A percentile compares a stretch with the other conserved stretches of the same genome.
Evolutionary conservation across 1,140 invertebrate genomes (phyloP).

Genomic region (Solenopsis invicta): DNA sequence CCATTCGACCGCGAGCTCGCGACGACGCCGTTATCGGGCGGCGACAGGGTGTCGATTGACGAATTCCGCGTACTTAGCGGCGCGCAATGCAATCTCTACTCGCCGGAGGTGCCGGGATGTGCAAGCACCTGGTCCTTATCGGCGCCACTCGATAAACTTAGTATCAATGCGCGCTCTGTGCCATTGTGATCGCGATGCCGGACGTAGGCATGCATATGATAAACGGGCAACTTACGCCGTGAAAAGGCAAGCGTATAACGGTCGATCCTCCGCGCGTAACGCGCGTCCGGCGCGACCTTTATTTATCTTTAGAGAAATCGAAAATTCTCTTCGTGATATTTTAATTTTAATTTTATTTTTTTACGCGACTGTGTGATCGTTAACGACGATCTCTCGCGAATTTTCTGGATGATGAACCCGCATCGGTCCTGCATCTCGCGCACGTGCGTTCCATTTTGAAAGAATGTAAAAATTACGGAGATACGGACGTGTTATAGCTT

Average conservation of each 20-base stretch:
- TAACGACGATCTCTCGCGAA: constrained; percentile 14
- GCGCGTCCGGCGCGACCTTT: neutral
- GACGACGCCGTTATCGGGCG: constrained; percentile 57
- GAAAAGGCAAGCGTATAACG: constrained; percentile 1
- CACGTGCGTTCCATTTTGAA: neutral
- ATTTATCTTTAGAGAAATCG: constrained; percentile 19
- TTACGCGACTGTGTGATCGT: neutral
- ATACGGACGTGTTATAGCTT: neutral
- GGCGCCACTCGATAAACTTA: constrained; percentile 51
- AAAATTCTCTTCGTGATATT: neutral
- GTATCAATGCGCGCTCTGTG: constrained; percentile 52
- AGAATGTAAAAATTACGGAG: neutral
- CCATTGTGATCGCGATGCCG: constrained; percentile 57
- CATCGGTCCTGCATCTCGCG: neutral
- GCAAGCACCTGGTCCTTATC: constrained; percentile 50
- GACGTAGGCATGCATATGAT: constrained; percentile 10
- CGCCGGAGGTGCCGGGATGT: constrained; percentile 44
- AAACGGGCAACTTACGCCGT: neutral
- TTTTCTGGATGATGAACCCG: neutral
- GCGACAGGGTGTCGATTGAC: constrained; percentile 59
- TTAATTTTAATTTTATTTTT: neutral
- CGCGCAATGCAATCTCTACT: constrained; percentile 57
- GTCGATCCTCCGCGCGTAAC: neutral
- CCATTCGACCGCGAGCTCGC: constrained; percentile 57
- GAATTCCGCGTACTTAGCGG: constrained; percentile 60